These are phyloP conservation scores for Autographa pulchrina DNA, from an alignment of 2,888 invertebrate genomes.

Conservation along the genomic window DNA sequence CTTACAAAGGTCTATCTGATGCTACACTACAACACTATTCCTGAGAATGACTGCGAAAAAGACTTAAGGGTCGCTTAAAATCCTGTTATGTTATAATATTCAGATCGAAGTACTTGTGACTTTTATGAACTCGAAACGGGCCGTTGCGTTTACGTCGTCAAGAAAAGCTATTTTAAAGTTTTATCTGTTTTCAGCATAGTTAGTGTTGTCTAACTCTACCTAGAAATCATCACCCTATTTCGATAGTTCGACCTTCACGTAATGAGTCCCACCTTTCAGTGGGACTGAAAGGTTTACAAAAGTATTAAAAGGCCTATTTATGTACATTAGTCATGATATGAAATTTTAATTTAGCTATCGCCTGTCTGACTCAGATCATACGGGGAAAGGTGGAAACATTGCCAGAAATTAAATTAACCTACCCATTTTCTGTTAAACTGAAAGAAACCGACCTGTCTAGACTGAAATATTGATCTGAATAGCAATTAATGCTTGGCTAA, in stretches of 20 bases:
- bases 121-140: background rate
- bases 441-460: slow-evolving; percentile 49
- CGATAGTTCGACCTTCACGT: background rate
- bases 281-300: background rate
- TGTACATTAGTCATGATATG: no score
- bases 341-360: background rate
- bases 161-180: background rate
- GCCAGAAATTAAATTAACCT: background rate
- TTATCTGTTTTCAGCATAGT: no score
- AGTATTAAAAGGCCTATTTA: background rate
- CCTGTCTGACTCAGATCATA: slow-evolving; percentile 1
- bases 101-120: background rate
- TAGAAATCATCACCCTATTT: background rate
- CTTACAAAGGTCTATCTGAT: no score
- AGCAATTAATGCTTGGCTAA: slow-evolving; percentile 49
- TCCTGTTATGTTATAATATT: background rate
- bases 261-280: background rate
- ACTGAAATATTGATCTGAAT: slow-evolving; percentile 53
- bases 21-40: background rate
- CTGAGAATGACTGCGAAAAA: background rate
- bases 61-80: background rate
- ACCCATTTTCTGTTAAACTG: background rate
- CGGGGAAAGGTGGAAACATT: background rate
- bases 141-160: background rate
- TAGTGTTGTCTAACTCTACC: background rate